phyloP scores from a whole-genome alignment of 2,888 invertebrate genomes.

The Chrysodeixis includens region DNA sequence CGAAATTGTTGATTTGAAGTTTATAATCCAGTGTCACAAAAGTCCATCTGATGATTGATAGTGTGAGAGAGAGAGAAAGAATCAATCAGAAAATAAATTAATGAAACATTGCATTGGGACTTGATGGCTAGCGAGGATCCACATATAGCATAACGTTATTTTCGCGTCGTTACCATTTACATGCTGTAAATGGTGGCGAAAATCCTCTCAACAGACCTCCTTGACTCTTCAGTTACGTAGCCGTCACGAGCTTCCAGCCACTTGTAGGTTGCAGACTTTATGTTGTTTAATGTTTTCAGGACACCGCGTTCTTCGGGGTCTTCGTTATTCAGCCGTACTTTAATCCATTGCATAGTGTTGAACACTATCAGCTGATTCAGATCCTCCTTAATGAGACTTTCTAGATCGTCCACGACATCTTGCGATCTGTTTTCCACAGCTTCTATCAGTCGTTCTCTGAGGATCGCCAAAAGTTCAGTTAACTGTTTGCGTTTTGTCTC shows the following conservation, averaged over 20 bases:
- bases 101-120: not conserved
- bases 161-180: not conserved
- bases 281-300: not conserved
- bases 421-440: no score
- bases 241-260: not conserved
- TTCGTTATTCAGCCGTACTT: not conserved
- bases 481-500: not conserved
- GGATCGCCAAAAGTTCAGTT: not conserved
- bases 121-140: not conserved
- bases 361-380: not conserved
- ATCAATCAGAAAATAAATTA: not conserved
- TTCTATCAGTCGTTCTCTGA: no score
- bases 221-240: fast-evolving
- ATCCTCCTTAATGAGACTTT: not conserved
- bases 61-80: not conserved
- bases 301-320: not conserved
- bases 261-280: not conserved
- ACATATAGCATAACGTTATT: not conserved
- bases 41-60: not conserved
- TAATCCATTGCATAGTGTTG: not conserved
- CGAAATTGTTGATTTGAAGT: not conserved
- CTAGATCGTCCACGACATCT: not conserved
- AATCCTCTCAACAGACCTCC: not conserved
- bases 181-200: not conserved
- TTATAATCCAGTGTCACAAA: not conserved